These are phyloP conservation scores for Siniperca obscura DNA, from an alignment of 2,797 vertebrate species.

Conservation along the genomic window DNA sequence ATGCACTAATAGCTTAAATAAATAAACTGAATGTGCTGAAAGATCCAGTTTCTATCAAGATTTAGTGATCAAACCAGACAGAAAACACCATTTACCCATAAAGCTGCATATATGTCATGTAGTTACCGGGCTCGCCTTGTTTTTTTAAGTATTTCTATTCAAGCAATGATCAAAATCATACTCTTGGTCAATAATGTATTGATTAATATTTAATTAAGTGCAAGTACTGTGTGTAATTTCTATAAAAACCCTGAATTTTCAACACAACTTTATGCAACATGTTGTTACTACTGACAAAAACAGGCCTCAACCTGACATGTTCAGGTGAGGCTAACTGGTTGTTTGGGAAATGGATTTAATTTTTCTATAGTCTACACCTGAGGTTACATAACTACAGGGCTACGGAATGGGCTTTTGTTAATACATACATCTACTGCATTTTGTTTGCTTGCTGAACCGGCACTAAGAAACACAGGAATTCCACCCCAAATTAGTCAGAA, in stretches of 20 bases:
- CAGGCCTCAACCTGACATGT: neutral
- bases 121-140: neutral
- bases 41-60: neutral
- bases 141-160: neutral
- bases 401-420: neutral
- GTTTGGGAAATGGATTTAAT: neutral
- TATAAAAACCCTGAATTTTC: conserved; percentile 2
- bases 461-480: conserved; percentile 16
- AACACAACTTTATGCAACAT: neutral
- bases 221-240: neutral
- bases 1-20: neutral
- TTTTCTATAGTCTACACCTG: neutral
- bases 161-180: conserved; percentile 4
- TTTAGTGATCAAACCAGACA: neutral
- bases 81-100: neutral
- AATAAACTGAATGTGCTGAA: neutral
- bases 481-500: conserved; percentile 27
- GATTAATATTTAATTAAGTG: neutral
- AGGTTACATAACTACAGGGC: neutral
- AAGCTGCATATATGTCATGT: neutral
- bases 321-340: conserved; percentile 8
- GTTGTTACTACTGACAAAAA: neutral
- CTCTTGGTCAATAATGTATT: neutral
- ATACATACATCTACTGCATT: neutral
- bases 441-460: conserved; percentile 41